Conservation (phyloP, 1,140 invertebrate genomes). For the Psilanteris sp. region DNA sequence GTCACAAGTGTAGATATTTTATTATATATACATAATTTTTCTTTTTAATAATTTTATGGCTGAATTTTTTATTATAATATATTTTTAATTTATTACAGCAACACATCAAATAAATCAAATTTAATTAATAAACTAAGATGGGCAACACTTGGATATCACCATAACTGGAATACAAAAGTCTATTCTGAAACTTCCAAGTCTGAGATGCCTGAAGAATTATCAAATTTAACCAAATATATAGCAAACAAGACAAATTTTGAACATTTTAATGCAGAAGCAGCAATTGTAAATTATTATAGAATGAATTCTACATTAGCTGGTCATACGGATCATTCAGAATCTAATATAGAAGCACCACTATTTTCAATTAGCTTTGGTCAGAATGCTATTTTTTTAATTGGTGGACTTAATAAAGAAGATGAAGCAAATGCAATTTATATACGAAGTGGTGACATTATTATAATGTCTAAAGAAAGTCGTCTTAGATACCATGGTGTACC, state of each 20-base stretch:
- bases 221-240: constrained; percentile 83
- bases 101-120: constrained; percentile 43
- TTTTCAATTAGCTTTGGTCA: constrained; percentile 95
- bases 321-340: constrained; percentile 95
- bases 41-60: too few species aligned
- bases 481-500: constrained; percentile 92
- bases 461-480: constrained; percentile 89
- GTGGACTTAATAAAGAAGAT: constrained; percentile 84
- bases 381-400: constrained; percentile 91
- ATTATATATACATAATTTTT: neutral
- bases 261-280: constrained; percentile 90
- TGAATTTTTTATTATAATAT: constrained; percentile 9
- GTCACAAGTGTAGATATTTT: too few species aligned
- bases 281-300: constrained; percentile 96
- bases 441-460: constrained; percentile 88
- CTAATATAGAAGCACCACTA: constrained; percentile 89
- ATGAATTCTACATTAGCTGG: constrained; percentile 93
- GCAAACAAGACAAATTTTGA: constrained; percentile 83
- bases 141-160: constrained; percentile 96
- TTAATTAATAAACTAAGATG: constrained; percentile 88
- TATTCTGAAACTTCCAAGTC: constrained; percentile 85
- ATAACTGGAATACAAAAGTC: constrained; percentile 96
- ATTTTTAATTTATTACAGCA: constrained; percentile 50
- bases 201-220: constrained; percentile 87
- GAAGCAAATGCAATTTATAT: constrained; percentile 85